Evolutionary conservation across 1,140 invertebrate species (phyloP), one percentile per base, ranked within the genome.

Genomic region (Rhopalosiphum padi): DNA sequence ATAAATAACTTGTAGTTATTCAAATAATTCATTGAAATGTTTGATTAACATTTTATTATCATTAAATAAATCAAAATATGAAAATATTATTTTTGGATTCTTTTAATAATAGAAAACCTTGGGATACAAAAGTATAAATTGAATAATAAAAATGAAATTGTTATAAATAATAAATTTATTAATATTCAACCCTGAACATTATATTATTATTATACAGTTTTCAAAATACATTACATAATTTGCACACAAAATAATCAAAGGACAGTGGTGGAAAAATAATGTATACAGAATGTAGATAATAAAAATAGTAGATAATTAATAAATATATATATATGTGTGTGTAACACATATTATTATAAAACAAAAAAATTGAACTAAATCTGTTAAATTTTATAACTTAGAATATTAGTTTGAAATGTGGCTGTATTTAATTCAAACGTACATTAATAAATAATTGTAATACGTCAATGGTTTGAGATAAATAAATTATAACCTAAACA

Each of bases 111-210:
- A 46, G 48, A 18, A 21, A 21, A 51, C 15, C 48, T n/a, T 30
- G 60, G 77, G 35, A 22, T 35, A 85, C 82, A 85, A 41, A 85
- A 85, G 21, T 30, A 41, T 4, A 87, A 88, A 30, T 53, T 22
- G 22, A 90, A 55, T 77, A 91, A 51, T 82, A 82, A 46, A 48
- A 68, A 48, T 46, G 35, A 82, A 85, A 92, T 92, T 53, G 37
- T 85, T 93, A 93, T 93, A 93, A 93, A 93, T 93, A 93, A 85
- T 85, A 85, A 55, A 93, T 93, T 93, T 93, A 93, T 93, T 93
- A 93, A 86, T 93, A 93, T 93, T 93, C 91, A 93, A 93, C 91
- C 91, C 91, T 93, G 91, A 93, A 93, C 91, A 93, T 93, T 93
- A 93, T 93, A 86, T 93, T 93, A 92, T 85, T 89, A 85, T 92